Base-by-base conservation (phyloP, 2,113 vertebrate species). In the Talpa occidentalis region DNA sequence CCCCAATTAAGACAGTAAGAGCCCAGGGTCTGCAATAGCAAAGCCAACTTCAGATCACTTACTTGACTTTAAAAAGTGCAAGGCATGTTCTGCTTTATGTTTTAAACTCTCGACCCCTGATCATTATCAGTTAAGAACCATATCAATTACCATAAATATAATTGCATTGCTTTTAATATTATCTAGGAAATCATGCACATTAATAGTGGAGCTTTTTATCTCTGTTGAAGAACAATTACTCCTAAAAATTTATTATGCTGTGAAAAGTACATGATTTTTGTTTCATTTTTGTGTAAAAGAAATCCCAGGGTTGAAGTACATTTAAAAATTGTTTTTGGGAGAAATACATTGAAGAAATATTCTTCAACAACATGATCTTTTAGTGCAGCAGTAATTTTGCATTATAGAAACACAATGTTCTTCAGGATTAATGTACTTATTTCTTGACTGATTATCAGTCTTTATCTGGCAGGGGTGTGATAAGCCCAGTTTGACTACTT, bases 21-120 rank as follows among this genome's bases (percentile, higher is more conserved):
- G 49, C n/a, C 62, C n/a, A 44, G 47, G 37, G 5, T 80, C n/a
- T 56, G n/a, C 69, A 14, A 11, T 30, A 52, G 10, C 12, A 88
- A 37, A 84, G 35, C 56, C 49, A 30, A 93, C 4, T 37, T 82
- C 62, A 56, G 32, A 69, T 83, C 1, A 5, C 32, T 44, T 87
- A 16, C 5, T 22, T 90, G 80, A 35, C 6, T 70, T 49, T 84
- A 95, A 94, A 95, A 77, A 88, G 80, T 28, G 22, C 37, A 67
- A 95, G 83, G 3, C 11, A 44, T 88, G 2, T 92, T 94, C 47
- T 47, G 77, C 32, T 90, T 42, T 80, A 77, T 69, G 47, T 94
- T 97, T 97, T 96, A 95, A 98, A 97, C 73, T 97, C 88, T 94
- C 96, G 91, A 97, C 82, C 67, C 80, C 6, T 82, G 84, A 95